Evolutionary conservation across 2,888 invertebrate species (phyloP).

Genomic region (Phorcus lineatus): DNA sequence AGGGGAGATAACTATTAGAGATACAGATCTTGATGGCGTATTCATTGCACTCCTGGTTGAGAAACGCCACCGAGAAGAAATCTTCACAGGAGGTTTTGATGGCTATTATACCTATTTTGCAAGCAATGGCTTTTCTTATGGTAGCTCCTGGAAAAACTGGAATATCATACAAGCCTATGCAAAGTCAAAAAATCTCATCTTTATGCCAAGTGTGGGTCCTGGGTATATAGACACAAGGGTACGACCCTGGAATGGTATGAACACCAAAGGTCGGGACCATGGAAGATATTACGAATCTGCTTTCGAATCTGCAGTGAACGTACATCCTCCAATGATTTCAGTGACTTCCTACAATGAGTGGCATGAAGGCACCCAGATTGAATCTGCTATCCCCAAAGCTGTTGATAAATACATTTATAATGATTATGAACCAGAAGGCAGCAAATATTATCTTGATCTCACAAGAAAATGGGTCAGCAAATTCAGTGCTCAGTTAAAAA

Average conservation of each 20-base stretch:
- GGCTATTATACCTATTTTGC: constrained; percentile 83
- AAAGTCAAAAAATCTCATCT: constrained; percentile 68
- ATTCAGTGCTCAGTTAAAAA: neutral
- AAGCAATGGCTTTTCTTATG: constrained; percentile 81
- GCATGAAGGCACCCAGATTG: constrained; percentile 86
- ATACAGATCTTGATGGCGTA: constrained; percentile 79
- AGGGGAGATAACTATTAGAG: constrained; percentile 78
- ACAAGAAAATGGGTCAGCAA: constrained; percentile 74
- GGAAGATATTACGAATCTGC: constrained; percentile 82
- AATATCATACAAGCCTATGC: constrained; percentile 54
- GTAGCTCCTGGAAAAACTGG: constrained; percentile 78
- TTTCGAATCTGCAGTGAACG: constrained; percentile 80
- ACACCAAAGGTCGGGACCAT: constrained; percentile 78
- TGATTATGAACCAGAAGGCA: constrained; percentile 81
- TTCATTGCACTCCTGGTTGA: constrained; percentile 81
- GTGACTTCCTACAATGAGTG: constrained; percentile 86
- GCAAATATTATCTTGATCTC: constrained; percentile 81
- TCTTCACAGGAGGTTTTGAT: constrained; percentile 76
- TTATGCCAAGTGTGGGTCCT: constrained; percentile 83
- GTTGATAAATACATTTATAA: constrained; percentile 72
- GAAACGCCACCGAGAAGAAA: constrained; percentile 76
- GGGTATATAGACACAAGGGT: constrained; percentile 83
- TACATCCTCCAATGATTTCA: constrained; percentile 79
- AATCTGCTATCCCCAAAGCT: constrained; percentile 79
- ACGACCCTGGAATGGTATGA: constrained; percentile 80